phyloP scores from a whole-genome alignment of 2,797 vertebrate species.

The Muscicapa striata region DNA sequence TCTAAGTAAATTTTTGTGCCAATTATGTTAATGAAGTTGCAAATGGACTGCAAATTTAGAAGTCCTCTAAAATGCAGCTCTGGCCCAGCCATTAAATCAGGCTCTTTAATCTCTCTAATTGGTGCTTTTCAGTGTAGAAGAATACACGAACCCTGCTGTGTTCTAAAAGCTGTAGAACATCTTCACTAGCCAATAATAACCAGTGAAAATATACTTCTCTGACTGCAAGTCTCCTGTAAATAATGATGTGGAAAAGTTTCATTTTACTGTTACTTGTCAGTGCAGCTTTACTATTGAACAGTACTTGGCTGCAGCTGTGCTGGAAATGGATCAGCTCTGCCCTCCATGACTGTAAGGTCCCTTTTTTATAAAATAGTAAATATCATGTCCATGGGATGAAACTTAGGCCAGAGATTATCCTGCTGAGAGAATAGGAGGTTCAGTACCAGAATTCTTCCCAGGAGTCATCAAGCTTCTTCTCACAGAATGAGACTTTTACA shows the following conservation, averaged over 20 bases:
- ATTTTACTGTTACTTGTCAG: neutral
- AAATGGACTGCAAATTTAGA: conserved; percentile 30
- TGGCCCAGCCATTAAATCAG: conserved; percentile 33
- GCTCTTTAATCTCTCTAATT: conserved; percentile 57
- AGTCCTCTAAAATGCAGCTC: conserved; percentile 3
- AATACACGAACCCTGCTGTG: conserved; percentile 33
- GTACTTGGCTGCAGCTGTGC: neutral
- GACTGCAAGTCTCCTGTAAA: neutral
- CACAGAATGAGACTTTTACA: neutral
- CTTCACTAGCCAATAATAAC: neutral
- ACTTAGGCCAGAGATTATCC: neutral
- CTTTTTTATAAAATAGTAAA: neutral
- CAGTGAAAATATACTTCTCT: neutral
- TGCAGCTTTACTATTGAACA: neutral
- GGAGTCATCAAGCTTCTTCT: neutral
- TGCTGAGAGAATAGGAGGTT: neutral
- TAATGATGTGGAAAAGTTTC: neutral
- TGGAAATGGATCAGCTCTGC: neutral
- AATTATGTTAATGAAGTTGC: conserved; percentile 42
- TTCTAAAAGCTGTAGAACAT: conserved; percentile 44
- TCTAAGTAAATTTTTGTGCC: neutral
- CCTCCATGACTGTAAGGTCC: neutral
- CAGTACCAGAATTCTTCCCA: neutral
- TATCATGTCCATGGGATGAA: neutral
- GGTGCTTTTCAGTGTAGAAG: conserved; percentile 38